Base-by-base conservation (phyloP, 2,113 vertebrate genomes). In the Macheiramphus alcinus region DNA sequence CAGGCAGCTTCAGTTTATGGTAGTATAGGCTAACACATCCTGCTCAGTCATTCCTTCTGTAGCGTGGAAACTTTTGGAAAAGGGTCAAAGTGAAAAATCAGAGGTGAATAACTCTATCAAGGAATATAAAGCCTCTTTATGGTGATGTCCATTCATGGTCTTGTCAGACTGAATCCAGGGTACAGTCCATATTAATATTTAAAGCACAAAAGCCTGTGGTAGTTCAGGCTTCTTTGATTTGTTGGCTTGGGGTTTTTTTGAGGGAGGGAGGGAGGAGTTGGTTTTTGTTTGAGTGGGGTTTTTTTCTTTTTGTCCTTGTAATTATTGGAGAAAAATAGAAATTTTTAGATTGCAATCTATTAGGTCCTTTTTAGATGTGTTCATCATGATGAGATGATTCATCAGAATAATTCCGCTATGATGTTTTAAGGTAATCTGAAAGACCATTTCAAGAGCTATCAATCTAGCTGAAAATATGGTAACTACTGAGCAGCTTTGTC, bases 211-310 rank as follows among this genome's bases (percentile, higher is more conserved):
- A 72, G 1, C 9, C 18, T 55, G 8, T 20, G 16, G 13, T 13
- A 62, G 10, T 47, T 88, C 34, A 48, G 8, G 13, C 1, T 26
- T 58, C 19, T 80, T n/a, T 29, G 45, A 7, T 34, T 62, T 48
- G 6, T 4, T 23, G 27, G 27, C 27, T 32, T 52, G 18, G 21
- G 34, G 4, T 5, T 40, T 20, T 42, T 50, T 23, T 34, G 1
- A 26, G 5, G 3, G 0, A 10, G 1, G 9, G 42, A 13, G 14
- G 6, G 5, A 59, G 65, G 5, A 16, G 8, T 25, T 43, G 16
- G 4, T 2, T 34, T 68, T 61, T 86, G 7, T 21, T 59, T 73
- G 3, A 3, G 2, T 59, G 16, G 19, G 22, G 0, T 3, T 36
- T 20, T 36, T n/a, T 43, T 7, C 6, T 5, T 18, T 13, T n/a